Percentiles rank a stretch among this genome's conserved stretches.
Conservation (phyloP, 2,797 vertebrate species). For the Scomberomorus guttatus region DNA sequence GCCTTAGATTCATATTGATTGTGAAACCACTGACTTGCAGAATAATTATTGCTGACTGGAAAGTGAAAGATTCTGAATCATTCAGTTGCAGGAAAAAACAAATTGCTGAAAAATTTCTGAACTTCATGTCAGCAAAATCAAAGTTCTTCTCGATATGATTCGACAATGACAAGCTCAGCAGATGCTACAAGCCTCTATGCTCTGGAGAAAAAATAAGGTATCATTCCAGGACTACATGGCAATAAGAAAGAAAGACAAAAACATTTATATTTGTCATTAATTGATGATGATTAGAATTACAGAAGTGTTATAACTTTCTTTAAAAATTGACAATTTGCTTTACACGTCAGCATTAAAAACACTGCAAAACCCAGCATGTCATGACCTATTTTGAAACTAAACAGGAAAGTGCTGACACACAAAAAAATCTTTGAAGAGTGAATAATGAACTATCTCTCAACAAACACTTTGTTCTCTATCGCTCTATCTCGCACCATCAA, state of each 20-base stretch:
- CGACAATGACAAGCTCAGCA: constrained; percentile 22
- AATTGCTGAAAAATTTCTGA: constrained; percentile 13
- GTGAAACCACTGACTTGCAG: constrained; percentile 63
- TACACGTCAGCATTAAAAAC: neutral
- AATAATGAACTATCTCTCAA: neutral
- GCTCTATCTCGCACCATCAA: neutral
- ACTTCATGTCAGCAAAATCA: constrained; percentile 43
- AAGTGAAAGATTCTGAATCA: constrained; percentile 57
- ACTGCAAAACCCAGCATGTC: neutral
- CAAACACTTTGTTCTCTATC: constrained; percentile 2
- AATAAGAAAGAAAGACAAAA: neutral
- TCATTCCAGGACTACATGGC: neutral
- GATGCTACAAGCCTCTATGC: neutral
- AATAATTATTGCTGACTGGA: constrained; percentile 54
- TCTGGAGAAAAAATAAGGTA: neutral
- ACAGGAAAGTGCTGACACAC: neutral
- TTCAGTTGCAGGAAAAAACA: constrained; percentile 22
- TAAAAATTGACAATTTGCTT: neutral
- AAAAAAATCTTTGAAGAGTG: neutral
- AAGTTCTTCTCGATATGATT: constrained; percentile 7
- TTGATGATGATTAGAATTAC: neutral
- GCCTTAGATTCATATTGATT: constrained; percentile 47
- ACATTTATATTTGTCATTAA: neutral
- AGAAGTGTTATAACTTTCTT: neutral
- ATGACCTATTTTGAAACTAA: constrained; percentile 4